phyloP scores from a whole-genome alignment of 2,888 invertebrate genomes.

The Operophtera brumata region DNA sequence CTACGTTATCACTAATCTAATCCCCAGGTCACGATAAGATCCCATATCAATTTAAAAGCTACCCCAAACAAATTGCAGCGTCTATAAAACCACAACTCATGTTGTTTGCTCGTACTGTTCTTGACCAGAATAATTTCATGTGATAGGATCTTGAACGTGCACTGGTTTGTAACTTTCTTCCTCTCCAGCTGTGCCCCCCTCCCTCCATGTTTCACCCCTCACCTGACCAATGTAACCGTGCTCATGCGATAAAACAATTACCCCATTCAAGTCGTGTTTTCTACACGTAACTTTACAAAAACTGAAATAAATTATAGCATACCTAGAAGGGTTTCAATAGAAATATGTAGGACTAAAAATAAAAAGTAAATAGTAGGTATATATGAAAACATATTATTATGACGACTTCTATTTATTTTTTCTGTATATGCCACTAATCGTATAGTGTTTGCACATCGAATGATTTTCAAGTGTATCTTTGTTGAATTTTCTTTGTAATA shows the following conservation, averaged over 20 bases:
- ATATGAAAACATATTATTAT: neutral
- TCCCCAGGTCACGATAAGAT: constrained; percentile 35
- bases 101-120: constrained; percentile 67
- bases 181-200: constrained; percentile 56
- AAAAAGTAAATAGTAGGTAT: neutral
- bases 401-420: neutral
- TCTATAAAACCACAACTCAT: constrained; percentile 48
- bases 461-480: neutral
- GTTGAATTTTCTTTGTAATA: neutral
- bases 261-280: constrained; percentile 64
- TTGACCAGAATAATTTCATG: constrained; percentile 71
- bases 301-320: constrained; percentile 20
- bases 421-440: neutral
- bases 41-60: constrained; percentile 34
- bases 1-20: constrained; percentile 33
- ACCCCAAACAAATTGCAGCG: constrained; percentile 50
- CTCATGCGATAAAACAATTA: constrained; percentile 81
- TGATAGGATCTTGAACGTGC: constrained; percentile 72
- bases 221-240: constrained; percentile 57
- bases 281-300: constrained; percentile 40
- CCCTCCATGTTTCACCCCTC: constrained; percentile 32
- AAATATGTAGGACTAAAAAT: constrained; percentile 2
- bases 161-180: constrained; percentile 68
- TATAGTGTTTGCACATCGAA: neutral
- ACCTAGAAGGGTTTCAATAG: constrained; percentile 18